A percentile compares a stretch with the other conserved stretches of the same genome.
These are phyloP conservation scores for Eupithecia vulgata DNA, from an alignment of 2,888 invertebrate species.

Conservation along the genomic window DNA sequence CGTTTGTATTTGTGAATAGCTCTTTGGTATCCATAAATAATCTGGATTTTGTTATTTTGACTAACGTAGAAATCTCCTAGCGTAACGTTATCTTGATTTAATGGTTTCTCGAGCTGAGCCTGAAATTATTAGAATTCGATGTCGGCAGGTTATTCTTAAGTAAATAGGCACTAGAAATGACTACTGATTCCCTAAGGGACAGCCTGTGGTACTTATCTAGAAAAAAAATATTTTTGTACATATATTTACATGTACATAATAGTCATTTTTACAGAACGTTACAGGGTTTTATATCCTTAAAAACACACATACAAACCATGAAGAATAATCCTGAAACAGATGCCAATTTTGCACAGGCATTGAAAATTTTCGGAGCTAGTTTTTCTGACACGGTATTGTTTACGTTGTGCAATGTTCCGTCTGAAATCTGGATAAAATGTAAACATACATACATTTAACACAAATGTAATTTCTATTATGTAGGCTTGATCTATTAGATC, in stretches of 20 bases:
- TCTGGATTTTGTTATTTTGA: background rate
- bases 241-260: no score
- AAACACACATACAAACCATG: background rate
- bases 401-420: background rate
- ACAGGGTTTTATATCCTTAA: no score
- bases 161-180: no score
- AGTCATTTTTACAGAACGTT: no score
- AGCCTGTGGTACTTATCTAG: no score
- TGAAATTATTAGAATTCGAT: no score
- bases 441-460: background rate
- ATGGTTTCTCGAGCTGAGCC: background rate
- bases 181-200: no score
- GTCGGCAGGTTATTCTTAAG: no score
- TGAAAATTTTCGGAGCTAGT: background rate
- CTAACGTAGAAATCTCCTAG: background rate
- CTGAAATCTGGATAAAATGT: background rate
- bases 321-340: background rate
- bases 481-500: no score
- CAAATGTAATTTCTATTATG: no score
- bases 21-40: conserved; percentile 1
- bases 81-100: background rate
- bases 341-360: background rate
- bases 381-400: background rate
- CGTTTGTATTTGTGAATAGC: conserved; percentile 7
- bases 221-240: no score